Percentiles rank a stretch among this genome's conserved stretches.
These are phyloP conservation scores for Perca fluviatilis DNA, from an alignment of 2,113 vertebrate genomes.

Conservation along the genomic window DNA sequence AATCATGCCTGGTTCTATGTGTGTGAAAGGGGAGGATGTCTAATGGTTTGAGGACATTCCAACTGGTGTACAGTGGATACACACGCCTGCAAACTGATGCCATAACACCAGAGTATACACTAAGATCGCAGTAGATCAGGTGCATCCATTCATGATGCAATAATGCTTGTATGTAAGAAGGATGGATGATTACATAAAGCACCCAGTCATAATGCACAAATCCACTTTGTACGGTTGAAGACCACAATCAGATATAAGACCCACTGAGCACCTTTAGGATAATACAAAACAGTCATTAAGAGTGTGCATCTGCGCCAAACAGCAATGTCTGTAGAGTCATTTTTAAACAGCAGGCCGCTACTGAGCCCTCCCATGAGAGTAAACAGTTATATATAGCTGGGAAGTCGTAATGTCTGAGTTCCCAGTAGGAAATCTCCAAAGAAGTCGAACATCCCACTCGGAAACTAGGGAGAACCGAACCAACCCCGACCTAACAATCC, in stretches of 20 bases:
- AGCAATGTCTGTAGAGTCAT: not conserved
- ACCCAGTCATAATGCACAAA: fast-evolving
- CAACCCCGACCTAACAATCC: no score
- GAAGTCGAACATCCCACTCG: no score
- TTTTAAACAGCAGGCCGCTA: not conserved
- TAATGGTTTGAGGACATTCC: not conserved
- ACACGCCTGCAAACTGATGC: not conserved
- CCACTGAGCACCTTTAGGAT: not conserved
- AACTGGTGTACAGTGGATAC: not conserved
- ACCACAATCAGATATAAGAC: not conserved
- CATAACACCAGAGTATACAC: not conserved
- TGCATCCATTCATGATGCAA: not conserved
- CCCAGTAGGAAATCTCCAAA: no score
- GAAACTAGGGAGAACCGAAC: no score
- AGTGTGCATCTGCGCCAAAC: not conserved
- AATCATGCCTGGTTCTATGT: not conserved
- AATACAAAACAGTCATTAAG: not conserved
- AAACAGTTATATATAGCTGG: no score
- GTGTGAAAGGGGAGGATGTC: not conserved
- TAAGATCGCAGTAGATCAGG: constrained; percentile 8
- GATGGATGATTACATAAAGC: not conserved
- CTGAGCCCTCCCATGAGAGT: not conserved
- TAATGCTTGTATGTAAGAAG: not conserved
- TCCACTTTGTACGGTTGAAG: not conserved
- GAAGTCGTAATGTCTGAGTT: no score